These are phyloP conservation scores for Cynocephalus volans DNA, from an alignment of 2,113 vertebrate species.

Conservation along the genomic window DNA sequence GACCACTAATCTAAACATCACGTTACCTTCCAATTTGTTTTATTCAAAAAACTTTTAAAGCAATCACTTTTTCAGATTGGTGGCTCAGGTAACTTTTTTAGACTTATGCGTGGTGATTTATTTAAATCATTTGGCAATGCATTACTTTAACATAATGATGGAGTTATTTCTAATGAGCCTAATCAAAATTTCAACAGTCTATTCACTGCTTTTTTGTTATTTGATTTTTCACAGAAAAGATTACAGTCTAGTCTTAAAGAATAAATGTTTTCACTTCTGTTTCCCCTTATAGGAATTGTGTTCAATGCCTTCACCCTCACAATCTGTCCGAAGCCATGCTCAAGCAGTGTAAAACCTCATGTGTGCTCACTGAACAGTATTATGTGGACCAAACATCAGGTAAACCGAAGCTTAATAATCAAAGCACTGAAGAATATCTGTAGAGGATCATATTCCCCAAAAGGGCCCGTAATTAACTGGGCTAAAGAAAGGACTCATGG, in stretches of 20 bases:
- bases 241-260: slow-evolving; percentile 29
- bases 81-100: background rate
- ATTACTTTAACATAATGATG: background rate
- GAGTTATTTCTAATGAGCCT: background rate
- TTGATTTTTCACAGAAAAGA: slow-evolving; percentile 50
- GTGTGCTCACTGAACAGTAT: slow-evolving; percentile 89
- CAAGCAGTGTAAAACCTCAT: slow-evolving; percentile 92
- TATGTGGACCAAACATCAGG: slow-evolving; percentile 91
- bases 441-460: background rate
- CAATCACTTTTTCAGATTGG: background rate
- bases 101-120: slow-evolving; percentile 35
- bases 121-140: slow-evolving; percentile 37
- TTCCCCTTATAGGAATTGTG: slow-evolving; percentile 91
- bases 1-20: background rate
- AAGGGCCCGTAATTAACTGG: background rate
- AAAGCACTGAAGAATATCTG: background rate
- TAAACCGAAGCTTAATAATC: slow-evolving; percentile 80
- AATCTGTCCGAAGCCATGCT: slow-evolving; percentile 88
- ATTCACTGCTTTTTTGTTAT: slow-evolving; percentile 31
- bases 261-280: slow-evolving; percentile 67
- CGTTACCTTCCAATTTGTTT: background rate
- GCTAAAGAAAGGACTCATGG: background rate
- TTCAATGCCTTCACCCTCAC: slow-evolving; percentile 92
- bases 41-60: background rate
- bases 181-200: slow-evolving; percentile 40